Conservation (phyloP, 2,888 invertebrate species). For the Coremacera marginata region DNA sequence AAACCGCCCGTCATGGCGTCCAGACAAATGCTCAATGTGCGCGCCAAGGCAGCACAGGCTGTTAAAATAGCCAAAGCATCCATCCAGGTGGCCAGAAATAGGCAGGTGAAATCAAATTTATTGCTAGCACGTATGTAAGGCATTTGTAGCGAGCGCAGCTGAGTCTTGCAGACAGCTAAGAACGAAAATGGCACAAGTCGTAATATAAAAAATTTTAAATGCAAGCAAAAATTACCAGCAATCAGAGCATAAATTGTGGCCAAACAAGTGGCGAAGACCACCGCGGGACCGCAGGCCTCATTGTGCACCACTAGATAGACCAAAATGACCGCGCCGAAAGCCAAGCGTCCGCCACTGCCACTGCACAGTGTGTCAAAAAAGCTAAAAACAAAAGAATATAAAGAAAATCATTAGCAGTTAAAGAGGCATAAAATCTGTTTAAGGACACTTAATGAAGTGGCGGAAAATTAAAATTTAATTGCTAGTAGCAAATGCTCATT, state of each 20-base stretch:
- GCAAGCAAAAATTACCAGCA: conserved; percentile 59
- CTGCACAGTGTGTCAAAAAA: conserved; percentile 63
- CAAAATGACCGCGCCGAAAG: conserved; percentile 66
- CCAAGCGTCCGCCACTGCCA: conserved; percentile 67
- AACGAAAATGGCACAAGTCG: background rate
- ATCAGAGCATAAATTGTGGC: conserved; percentile 65
- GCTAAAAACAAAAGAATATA: conserved; percentile 49
- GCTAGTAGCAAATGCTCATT: background rate
- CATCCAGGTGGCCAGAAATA: conserved; percentile 72
- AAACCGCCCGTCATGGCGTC: conserved; percentile 73
- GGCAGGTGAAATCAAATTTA: conserved; percentile 68
- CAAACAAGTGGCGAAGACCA: conserved; percentile 63
- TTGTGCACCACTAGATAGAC: conserved; percentile 66
- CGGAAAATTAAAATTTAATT: background rate
- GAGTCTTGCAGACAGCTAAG: conserved; percentile 66
- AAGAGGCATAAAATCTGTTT: too few relatives aligned
- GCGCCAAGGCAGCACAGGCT: conserved; percentile 71
- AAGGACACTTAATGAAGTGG: background rate
- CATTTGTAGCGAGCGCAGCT: conserved; percentile 66
- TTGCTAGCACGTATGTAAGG: conserved; percentile 69
- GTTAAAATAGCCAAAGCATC: conserved; percentile 71
- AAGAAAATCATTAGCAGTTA: too few relatives aligned
- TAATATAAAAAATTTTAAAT: background rate
- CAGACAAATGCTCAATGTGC: conserved; percentile 73
- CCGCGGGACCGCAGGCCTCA: conserved; percentile 65